Evolutionary conservation across 2,888 invertebrate species (phyloP).

Genomic region (Chrysina gloriosa): DNA sequence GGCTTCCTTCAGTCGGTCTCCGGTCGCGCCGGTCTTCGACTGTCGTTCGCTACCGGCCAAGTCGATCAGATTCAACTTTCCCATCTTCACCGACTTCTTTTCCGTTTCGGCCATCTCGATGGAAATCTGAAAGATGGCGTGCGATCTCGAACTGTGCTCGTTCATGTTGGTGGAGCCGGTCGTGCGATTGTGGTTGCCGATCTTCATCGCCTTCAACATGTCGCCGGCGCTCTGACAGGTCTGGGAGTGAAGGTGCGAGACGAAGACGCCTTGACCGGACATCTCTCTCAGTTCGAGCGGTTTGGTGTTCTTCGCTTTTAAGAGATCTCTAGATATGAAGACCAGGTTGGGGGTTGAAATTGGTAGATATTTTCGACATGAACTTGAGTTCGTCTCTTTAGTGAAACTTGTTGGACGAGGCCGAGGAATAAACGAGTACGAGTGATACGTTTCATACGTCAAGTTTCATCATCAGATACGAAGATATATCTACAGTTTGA

Average conservation of each 20-base stretch:
- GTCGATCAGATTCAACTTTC: conserved; percentile 97
- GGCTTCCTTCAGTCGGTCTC: conserved; percentile 93
- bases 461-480: no score
- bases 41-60: conserved; percentile 98
- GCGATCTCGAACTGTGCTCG: conserved; percentile 96
- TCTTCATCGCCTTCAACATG: conserved; percentile 92
- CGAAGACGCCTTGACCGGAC: conserved; percentile 81
- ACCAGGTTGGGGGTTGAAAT: background rate
- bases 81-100: conserved; percentile 76
- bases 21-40: conserved; percentile 95
- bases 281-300: conserved; percentile 74
- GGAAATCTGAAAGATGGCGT: conserved; percentile 98
- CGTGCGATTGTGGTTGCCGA: conserved; percentile 94
- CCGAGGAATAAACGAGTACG: no score
- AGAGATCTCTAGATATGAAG: conserved; percentile 70
- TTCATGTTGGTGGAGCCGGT: conserved; percentile 80
- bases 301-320: conserved; percentile 70
- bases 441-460: no score
- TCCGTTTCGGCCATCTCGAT: conserved; percentile 91
- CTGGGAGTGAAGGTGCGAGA: conserved; percentile 93
- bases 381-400: no score
- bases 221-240: conserved; percentile 95
- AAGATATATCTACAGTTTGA: no score
- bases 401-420: no score
- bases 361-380: background rate